Conservation (phyloP, 2,888 invertebrate genomes). For the Thymelicus acteon region DNA sequence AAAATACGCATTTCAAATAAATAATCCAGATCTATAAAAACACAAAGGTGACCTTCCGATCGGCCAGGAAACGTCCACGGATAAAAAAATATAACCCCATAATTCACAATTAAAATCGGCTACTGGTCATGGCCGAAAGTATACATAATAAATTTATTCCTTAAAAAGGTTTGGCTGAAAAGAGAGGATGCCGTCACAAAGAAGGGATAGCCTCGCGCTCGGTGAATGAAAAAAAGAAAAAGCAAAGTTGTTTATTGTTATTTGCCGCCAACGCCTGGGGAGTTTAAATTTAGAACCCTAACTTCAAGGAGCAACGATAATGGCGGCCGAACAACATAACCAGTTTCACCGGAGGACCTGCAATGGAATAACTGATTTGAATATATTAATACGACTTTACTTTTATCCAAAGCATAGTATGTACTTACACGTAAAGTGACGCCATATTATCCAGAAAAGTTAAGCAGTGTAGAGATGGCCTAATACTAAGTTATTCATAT, state of each 20-base stretch:
- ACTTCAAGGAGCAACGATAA: constrained; percentile 51
- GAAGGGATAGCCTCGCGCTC: constrained; percentile 65
- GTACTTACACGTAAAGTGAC: constrained; percentile 32
- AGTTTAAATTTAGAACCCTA: constrained; percentile 77
- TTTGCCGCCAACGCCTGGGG: constrained; percentile 77
- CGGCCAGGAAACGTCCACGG: constrained; percentile 66
- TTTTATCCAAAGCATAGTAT: constrained; percentile 25
- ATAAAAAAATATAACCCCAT: constrained; percentile 70
- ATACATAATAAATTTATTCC: constrained; percentile 82
- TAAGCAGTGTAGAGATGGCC: not conserved
- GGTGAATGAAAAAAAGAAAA: constrained; percentile 62
- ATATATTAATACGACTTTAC: constrained; percentile 36
- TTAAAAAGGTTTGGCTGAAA: constrained; percentile 82
- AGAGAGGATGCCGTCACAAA: constrained; percentile 80
- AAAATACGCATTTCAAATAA: constrained; percentile 58
- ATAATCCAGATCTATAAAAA: constrained; percentile 69
- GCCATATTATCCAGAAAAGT: constrained; percentile 32
- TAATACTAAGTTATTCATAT: constrained; percentile 22
- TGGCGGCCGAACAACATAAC: constrained; percentile 37
- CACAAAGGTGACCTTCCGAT: constrained; percentile 77
- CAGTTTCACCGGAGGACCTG: constrained; percentile 31
- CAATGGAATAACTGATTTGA: constrained; percentile 37
- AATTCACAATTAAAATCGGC: constrained; percentile 83
- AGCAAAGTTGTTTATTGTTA: constrained; percentile 77
- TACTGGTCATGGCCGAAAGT: constrained; percentile 82